Percentiles rank a stretch among this genome's conserved stretches.
phyloP scores from a whole-genome alignment of 1,140 invertebrate genomes.

The Kradibia gibbosae region DNA sequence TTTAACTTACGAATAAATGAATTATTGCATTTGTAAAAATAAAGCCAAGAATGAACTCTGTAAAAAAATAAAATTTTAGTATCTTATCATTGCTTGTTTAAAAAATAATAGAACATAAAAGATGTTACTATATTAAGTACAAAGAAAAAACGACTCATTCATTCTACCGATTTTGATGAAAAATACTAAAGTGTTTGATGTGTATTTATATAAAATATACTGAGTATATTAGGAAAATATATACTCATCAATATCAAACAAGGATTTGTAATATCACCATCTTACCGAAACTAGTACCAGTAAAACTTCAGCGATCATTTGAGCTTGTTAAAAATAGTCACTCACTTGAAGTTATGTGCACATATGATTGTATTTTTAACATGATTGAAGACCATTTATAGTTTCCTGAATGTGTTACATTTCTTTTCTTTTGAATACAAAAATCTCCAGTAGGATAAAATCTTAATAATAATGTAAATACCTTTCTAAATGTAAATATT shows the following conservation, averaged over 20 bases:
- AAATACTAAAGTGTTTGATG: constrained; percentile 30
- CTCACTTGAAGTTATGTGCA: constrained; percentile 2
- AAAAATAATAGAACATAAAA: constrained; percentile 30
- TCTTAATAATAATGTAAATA: no score
- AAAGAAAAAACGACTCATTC: constrained; percentile 17
- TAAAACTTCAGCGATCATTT: constrained; percentile 30
- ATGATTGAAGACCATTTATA: constrained; percentile 19
- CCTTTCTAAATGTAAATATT: no score
- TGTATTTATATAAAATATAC: constrained; percentile 14
- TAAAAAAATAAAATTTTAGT: background rate
- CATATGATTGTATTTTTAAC: constrained; percentile 21
- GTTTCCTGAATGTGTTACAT: constrained; percentile 38
- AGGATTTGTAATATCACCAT: background rate
- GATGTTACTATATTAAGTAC: constrained; percentile 30
- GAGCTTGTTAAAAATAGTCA: background rate
- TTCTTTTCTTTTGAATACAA: constrained; percentile 6
- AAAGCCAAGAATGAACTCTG: constrained; percentile 7
- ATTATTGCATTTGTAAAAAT: background rate
- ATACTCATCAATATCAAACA: constrained; percentile 21
- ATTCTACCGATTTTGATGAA: constrained; percentile 36
- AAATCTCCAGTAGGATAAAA: no score
- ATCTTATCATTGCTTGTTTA: constrained; percentile 32
- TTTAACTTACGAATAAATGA: background rate
- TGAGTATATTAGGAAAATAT: constrained; percentile 9
- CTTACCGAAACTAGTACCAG: constrained; percentile 13